Evolutionary conservation across 2,113 vertebrate species (phyloP).

Genomic region (Corvus hawaiiensis): DNA sequence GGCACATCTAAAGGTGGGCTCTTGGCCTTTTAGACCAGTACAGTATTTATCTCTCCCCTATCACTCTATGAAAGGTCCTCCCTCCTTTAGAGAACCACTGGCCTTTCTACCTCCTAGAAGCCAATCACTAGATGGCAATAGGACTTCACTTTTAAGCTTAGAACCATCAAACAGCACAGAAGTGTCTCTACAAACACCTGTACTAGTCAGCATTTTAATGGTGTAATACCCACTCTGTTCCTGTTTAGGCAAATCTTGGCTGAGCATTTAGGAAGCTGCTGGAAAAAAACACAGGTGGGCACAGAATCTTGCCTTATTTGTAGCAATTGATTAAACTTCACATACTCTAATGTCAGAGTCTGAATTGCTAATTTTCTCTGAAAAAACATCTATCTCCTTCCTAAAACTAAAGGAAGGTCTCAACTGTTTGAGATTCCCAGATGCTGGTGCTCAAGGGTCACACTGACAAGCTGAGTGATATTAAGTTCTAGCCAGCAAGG

Average conservation of each 20-base stretch:
- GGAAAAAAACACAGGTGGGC: background rate
- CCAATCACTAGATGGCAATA: conserved; percentile 62
- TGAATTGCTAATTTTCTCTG: background rate
- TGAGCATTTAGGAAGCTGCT: background rate
- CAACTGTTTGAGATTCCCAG: background rate
- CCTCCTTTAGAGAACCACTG: background rate
- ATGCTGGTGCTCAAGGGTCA: background rate
- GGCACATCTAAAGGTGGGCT: background rate
- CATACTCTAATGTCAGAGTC: background rate
- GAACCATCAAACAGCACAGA: background rate
- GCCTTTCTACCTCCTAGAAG: background rate
- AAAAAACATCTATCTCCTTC: background rate
- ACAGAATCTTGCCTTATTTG: background rate
- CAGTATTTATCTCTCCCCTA: background rate
- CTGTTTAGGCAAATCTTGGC: background rate
- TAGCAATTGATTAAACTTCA: background rate
- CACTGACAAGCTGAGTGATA: background rate
- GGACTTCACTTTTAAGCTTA: background rate
- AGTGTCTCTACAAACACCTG: background rate
- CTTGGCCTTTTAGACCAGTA: background rate
- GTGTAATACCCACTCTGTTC: background rate
- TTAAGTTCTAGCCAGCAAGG: background rate
- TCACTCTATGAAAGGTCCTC: background rate
- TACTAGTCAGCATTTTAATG: background rate
- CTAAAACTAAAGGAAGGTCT: background rate